These are phyloP conservation scores for Scaptomyza hsui DNA, from an alignment of 1,140 invertebrate species.

Conservation along the genomic window DNA sequence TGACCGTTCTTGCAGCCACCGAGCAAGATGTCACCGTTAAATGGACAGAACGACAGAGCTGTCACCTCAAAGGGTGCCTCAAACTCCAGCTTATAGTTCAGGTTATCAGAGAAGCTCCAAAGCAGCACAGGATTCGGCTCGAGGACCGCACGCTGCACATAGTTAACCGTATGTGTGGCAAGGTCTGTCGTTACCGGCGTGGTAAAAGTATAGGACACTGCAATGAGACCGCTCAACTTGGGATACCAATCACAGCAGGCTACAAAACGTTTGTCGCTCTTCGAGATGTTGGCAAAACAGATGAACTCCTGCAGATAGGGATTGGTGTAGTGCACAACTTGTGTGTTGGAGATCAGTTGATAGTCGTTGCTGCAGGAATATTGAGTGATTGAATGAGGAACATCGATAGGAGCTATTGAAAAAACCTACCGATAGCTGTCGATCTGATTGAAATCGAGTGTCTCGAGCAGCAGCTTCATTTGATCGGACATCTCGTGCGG, in stretches of 20 bases:
- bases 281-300: conserved; percentile 81
- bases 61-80: conserved; percentile 88
- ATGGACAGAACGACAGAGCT: conserved; percentile 87
- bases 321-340: conserved; percentile 65
- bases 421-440: conserved; percentile 77
- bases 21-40: conserved; percentile 88
- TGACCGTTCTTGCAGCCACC: conserved; percentile 90
- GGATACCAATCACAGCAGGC: conserved; percentile 89
- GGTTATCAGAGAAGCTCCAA: conserved; percentile 89
- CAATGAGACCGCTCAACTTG: conserved; percentile 87
- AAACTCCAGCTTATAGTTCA: conserved; percentile 89
- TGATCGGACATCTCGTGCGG: conserved; percentile 63
- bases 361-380: conserved; percentile 73
- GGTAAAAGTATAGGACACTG: conserved; percentile 86
- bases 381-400: background rate
- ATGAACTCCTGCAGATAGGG: conserved; percentile 76
- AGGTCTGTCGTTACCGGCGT: conserved; percentile 52
- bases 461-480: conserved; percentile 69
- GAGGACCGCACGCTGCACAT: conserved; percentile 84
- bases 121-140: conserved; percentile 88
- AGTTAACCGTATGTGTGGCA: conserved; percentile 45
- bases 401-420: background rate
- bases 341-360: conserved; percentile 54
- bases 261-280: conserved; percentile 85
- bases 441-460: conserved; percentile 81